Base-by-base conservation (phyloP, 2,888 invertebrate genomes). In the Lasioglossum zephyrum region DNA sequence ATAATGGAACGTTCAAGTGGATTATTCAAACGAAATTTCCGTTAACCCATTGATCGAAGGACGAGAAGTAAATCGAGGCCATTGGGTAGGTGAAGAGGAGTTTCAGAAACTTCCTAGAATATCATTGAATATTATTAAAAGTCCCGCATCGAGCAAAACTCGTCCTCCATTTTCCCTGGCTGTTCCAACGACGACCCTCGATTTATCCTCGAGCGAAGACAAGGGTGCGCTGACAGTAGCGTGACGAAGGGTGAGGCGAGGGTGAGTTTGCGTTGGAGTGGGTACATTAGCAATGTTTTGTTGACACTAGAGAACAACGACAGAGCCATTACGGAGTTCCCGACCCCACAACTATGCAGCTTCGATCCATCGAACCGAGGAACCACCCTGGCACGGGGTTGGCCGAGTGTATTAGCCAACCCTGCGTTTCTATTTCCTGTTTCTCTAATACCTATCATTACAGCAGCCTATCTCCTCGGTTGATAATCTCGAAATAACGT, bases 261-360 rank as follows among this genome's bases (percentile, higher is more conserved):
- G 90, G 91, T 89, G 90, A 89, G 88, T 77, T 78, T 80, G 73
- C 63, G 87, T 70, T 73, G 88, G 90, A 90, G 85, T 88, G 85
- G 89, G 90, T 93, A 92, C 93, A 93, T 94, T 93, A 93, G 93
- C 93, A 92, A 93, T 92, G 94, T 94, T 94, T 94, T 94, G 94
- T 94, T 94, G 94, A 94, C 93, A 94, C 88, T 89, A 87, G 89
- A 88, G 89, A 89, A 90, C 87, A 89, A 89, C 88, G 91, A 90
- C 91, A 90, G 91, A 91, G 93, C 94, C 94, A 94, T 94, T 94
- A 94, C 92, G 89, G 92, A 63, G 90, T 87, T 85, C 82, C 87
- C 74, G 82, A 84, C 87, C 86, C 82, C 63, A 75, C 26, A 70
- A 73, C 75, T 39, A 47, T 82, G 79, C 86, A 70, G 74, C 76